These are phyloP conservation scores for Micronycteris hirsuta DNA, from an alignment of 2,113 vertebrate species.

Conservation along the genomic window DNA sequence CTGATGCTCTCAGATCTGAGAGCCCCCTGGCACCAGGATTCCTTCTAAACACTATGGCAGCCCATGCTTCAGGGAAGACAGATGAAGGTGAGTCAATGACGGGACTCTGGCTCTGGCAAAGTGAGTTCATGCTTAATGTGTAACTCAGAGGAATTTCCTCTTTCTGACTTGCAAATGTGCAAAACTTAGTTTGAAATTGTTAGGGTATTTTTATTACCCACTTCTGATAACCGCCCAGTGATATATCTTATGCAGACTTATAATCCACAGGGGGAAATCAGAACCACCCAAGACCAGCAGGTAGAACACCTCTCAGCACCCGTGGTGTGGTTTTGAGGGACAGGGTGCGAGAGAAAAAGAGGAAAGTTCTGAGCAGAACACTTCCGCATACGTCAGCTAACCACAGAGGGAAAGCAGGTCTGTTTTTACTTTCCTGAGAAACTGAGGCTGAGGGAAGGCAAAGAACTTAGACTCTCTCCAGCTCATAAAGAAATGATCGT, in stretches of 20 bases:
- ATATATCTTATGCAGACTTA: background rate
- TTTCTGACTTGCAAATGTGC: background rate
- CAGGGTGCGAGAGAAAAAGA: background rate
- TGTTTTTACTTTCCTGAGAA: background rate
- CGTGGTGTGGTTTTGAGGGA: background rate
- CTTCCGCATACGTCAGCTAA: background rate
- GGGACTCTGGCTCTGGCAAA: background rate
- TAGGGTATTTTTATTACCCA: background rate
- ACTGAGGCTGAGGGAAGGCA: background rate
- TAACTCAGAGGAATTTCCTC: background rate
- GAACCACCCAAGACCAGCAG: background rate
- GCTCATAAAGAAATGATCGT: background rate
- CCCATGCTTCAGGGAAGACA: background rate
- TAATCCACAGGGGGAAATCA: background rate
- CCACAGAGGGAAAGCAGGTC: background rate
- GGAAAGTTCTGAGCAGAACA: background rate
- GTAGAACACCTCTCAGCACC: background rate
- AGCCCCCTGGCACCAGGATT: background rate
- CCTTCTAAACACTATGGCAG: fast-evolving
- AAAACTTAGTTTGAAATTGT: background rate
- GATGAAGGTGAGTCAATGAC: background rate
- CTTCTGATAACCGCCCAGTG: background rate
- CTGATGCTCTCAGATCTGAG: background rate
- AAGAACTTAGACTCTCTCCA: background rate
- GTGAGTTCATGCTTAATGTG: background rate